Evolutionary conservation across 2,113 vertebrate species (phyloP), one percentile per base, ranked within the genome.

Genomic region (Lepus americanus): DNA sequence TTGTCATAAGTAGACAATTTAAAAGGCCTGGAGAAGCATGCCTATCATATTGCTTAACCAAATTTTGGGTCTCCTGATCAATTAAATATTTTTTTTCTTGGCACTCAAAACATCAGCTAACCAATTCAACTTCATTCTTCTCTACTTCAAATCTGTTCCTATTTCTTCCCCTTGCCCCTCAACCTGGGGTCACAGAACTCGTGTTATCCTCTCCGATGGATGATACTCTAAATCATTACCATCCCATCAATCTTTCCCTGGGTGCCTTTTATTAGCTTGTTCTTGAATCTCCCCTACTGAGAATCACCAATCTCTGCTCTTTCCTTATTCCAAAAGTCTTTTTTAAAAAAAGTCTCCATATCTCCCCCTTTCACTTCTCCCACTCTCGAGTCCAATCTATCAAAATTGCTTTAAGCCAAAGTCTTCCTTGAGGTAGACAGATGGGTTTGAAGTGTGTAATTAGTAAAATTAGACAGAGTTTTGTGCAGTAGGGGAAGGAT

Each of bases 21-120:
- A 11, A 27, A 94, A 92, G 80, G 72, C 16, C 72, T 12, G 9
- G 33, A 90, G 74, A 90, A 93, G 85, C 39, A 29, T 33, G 6
- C 23, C 27, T 69, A 87, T 59, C 53, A 59, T 59, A 55, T 59
- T 78, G 70, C 74, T 92, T 64, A 95, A 69, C 73, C 25, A 59
- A 59, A 81, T 80, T 87, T 61, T 90, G 92, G 55, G 53, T 90
- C 76, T 72, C 36, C 64, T 69, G 59, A 76, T 13, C 90, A 80
- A 87, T 72, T 89, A 88, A n/a, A 19, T 59, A 14, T 31, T 49
- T 82, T 74, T 70, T 89, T 66, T 29, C 63, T 77, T 81, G 31
- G 31, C 64, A 92, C 66, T 87, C 25, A 86, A 74, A 93, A 74
- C 49, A 90, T 31, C 22, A 87, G 44, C 49, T 87, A 44, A 82